Percentiles rank a stretch among this genome's conserved stretches.
Evolutionary conservation across 2,888 invertebrate species (phyloP).

Genomic region (Agrotis clavis): DNA sequence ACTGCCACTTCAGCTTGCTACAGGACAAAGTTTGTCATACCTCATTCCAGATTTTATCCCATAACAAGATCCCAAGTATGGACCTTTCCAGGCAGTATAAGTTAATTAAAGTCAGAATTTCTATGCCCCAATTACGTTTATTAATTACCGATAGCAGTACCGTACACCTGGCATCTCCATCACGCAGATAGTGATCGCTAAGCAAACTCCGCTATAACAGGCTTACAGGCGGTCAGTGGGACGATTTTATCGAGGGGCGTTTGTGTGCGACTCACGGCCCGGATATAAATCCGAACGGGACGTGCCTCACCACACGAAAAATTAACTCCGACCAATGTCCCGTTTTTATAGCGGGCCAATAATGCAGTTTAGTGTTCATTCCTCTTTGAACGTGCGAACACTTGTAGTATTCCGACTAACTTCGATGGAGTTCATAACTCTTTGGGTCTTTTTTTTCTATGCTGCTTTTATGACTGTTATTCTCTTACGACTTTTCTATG

Average conservation of each 20-base stretch:
- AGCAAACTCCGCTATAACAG: conserved; percentile 56
- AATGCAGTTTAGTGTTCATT: conserved; percentile 76
- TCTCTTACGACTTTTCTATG: conserved; percentile 33
- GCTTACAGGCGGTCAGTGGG: conserved; percentile 67
- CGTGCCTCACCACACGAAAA: conserved; percentile 81
- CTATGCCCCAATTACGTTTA: conserved; percentile 4
- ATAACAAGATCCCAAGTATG: no score
- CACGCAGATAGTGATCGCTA: conserved; percentile 61
- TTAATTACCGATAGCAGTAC: conserved; percentile 15
- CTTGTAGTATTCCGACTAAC: conserved; percentile 55
- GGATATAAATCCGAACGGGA: conserved; percentile 79
- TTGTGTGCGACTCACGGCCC: conserved; percentile 73
- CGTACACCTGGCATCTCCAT: conserved; percentile 48
- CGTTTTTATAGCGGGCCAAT: conserved; percentile 77
- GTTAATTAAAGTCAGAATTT: background rate
- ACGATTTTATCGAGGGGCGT: conserved; percentile 77
- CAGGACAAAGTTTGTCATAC: no score
- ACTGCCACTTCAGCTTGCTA: no score
- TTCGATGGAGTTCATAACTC: conserved; percentile 52
- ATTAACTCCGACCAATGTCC: conserved; percentile 79
- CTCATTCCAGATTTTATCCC: no score
- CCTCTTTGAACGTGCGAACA: conserved; percentile 69
- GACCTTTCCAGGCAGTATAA: no score
- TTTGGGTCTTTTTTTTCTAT: conserved; percentile 31
- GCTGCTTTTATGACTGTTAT: conserved; percentile 36